Evolutionary conservation across 1,140 invertebrate species (phyloP), one percentile per base, ranked within the genome.

Genomic region (Drosophila quadrilineata): DNA sequence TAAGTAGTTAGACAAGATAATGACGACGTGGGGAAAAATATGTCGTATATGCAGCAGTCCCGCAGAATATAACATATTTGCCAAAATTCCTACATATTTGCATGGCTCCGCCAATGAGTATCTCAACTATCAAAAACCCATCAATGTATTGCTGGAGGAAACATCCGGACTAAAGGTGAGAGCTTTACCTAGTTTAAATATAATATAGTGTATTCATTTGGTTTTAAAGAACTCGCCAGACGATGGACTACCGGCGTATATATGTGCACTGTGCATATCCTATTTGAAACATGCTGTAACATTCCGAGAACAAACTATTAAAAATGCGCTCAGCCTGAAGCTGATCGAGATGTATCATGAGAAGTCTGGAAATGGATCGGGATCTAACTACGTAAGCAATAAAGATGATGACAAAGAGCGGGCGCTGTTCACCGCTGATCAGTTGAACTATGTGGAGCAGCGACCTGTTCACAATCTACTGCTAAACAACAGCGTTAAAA

Each of bases 211-310:
- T 22, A 22, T 4, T 14, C 2, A 10, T 29, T 49, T 38, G 2
- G 9, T n/a, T 6, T 3, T 31, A 5, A 6, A 89, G 88, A 70
- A 80, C 24, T 66, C 74, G 5, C 50, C 69, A 0, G 75, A 89
- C 35, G 88, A 89, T 48, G 77, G 77, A 4, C 49, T 89, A 21
- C 88, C 88, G 0, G 33, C 56, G 1, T 58, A 67, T 19, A 89
- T 89, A 21, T 89, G 88, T 58, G 88, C 88, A 9, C 41, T 85
- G 5, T 89, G 88, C 50, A 88, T 89, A 45, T 89, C 88, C 10
- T 89, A 89, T 57, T 49, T 89, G 10, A 89, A 89, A 62, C 88
- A 89, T 33, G 88, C 88, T 10, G 79, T 80, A 36, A 89, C 75
- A 58, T 89, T 89, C 48, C 72, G 88, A 1, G 86, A 89, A 50